phyloP scores from a whole-genome alignment of 2,888 invertebrate species.

The Philonicus albiceps region DNA sequence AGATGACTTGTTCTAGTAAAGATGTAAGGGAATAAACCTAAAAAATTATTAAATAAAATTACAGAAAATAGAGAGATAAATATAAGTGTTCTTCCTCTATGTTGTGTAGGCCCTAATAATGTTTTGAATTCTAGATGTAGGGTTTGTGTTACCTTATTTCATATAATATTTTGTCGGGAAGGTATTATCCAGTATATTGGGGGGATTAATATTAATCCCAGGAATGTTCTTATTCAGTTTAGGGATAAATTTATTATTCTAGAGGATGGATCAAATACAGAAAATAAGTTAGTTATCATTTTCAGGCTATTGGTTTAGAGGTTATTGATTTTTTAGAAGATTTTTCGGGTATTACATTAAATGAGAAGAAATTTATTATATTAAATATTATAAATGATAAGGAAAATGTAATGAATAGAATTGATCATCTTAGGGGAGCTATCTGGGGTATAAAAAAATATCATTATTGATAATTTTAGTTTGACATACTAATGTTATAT shows the following conservation, averaged over 20 bases:
- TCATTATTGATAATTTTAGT: conserved; percentile 69
- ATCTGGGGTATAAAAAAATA: conserved; percentile 76
- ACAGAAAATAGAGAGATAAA: conserved; percentile 69
- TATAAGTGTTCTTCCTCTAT: conserved; percentile 66
- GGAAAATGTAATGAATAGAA: conserved; percentile 61
- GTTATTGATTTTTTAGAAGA: neutral
- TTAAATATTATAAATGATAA: conserved; percentile 65
- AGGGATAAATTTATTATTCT: conserved; percentile 65
- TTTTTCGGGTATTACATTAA: neutral
- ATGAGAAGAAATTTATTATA: conserved; percentile 66
- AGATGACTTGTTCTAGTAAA: conserved; percentile 75
- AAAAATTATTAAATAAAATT: conserved; percentile 73
- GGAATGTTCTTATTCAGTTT: conserved; percentile 70
- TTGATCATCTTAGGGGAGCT: conserved; percentile 69
- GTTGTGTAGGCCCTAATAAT: conserved; percentile 63
- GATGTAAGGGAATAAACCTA: conserved; percentile 76
- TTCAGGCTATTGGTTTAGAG: conserved; percentile 60
- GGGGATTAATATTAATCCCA: conserved; percentile 66
- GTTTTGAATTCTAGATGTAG: conserved; percentile 69
- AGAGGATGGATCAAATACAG: conserved; percentile 72
- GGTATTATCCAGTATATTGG: conserved; percentile 67
- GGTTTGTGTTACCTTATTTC: conserved; percentile 64
- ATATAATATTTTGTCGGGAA: conserved; percentile 65
- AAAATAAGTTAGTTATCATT: conserved; percentile 75
- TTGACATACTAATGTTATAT: conserved; percentile 73